Base-by-base conservation (phyloP, 2,113 vertebrate species). In the Hippocampus guttulatus region DNA sequence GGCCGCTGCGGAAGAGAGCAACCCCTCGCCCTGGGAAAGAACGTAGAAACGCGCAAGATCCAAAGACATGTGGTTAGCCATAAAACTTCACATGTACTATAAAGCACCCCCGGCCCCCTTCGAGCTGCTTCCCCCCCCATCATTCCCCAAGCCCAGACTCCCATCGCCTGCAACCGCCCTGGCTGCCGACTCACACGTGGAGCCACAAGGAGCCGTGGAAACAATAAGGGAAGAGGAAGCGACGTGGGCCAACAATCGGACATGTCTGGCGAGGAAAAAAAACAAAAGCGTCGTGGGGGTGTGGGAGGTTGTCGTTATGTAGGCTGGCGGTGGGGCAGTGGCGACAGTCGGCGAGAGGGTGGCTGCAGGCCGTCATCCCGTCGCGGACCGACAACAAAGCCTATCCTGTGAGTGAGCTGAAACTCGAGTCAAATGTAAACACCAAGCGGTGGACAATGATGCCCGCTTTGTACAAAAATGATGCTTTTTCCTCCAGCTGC, bases 141-240 rank as follows among this genome's bases (percentile, higher is more conserved):
- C 63, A 70, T 60, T 60, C 57, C 57, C 14, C 8, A 52, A 58
- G 38, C 63, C 76, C 63, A 49, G 9, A 40, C 68, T 64, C 73
- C 73, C 69, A 70, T 52, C 49, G 40, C 80, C 84, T 72, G 67
- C 66, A 76, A 74, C 43, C 70, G 38, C 60, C 61, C 75, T 64
- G 38, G 58, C 64, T 33, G 76, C 60, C 33, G 43, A 84, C 82
- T 41, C 62, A 81, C 77, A 75, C 64, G 72, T 88, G 87, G 43
- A 81, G 68, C 78, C 91, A 91, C 75, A 67, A 79, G 91, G 84
- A 95, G 93, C 90, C 88, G 89, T 91, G 93, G 93, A 94, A 92
- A 95, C 83, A 84, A 87, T 79, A 73, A 79, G 69, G 79, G 58
- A 40, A 79, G 83, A 87, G 82, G 80, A 89, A 86, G 84, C 79